These are phyloP conservation scores for Mus minutoides DNA, from an alignment of 2,797 vertebrate species.

Conservation along the genomic window DNA sequence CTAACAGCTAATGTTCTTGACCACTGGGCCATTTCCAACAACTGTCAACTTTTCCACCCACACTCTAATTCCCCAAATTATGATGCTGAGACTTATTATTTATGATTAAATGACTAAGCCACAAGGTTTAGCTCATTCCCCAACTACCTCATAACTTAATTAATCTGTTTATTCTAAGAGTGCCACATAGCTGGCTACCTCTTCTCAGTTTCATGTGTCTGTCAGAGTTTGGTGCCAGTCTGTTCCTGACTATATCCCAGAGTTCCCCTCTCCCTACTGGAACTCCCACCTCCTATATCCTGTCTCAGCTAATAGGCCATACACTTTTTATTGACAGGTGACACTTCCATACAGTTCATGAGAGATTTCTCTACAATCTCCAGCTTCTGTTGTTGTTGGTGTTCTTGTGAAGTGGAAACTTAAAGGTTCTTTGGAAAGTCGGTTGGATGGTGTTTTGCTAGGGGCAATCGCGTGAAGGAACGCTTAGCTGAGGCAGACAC, in stretches of 20 bases:
- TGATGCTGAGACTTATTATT: neutral
- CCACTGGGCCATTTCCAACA: neutral
- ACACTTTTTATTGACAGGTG: neutral
- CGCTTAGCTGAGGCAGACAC: too few species aligned
- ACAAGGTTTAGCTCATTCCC: neutral
- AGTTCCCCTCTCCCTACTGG: neutral
- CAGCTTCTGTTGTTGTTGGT: neutral
- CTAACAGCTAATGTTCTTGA: neutral
- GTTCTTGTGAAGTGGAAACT: neutral
- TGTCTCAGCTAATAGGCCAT: neutral
- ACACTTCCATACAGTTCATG: neutral
- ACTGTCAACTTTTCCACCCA: neutral
- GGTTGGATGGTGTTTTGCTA: too few species aligned
- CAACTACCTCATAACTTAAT: neutral
- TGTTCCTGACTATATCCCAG: neutral
- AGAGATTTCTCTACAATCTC: neutral
- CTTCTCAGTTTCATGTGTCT: neutral
- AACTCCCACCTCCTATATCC: neutral
- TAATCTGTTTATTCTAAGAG: neutral
- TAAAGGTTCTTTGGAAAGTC: too few species aligned
- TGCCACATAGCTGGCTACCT: neutral
- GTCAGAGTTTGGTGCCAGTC: neutral
- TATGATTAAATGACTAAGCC: neutral
- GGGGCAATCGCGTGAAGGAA: too few species aligned
- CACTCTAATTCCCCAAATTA: neutral